Evolutionary conservation across 2,888 invertebrate species (phyloP).

Genomic region (Meganola albula): DNA sequence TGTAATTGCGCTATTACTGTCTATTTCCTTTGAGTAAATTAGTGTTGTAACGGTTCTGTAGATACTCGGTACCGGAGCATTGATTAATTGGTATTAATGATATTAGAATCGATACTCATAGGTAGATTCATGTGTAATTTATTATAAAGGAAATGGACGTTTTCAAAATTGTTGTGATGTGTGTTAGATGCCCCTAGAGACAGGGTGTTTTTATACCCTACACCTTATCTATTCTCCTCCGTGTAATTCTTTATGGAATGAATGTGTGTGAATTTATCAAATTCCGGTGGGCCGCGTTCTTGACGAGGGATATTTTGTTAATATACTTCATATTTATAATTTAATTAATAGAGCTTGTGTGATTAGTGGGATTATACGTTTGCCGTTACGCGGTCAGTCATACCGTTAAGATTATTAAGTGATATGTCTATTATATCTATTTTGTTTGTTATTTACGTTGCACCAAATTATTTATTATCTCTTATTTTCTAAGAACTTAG

Average conservation of each 20-base stretch:
- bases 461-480: conserved; percentile 70
- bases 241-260: conserved; percentile 72
- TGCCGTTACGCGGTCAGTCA: conserved; percentile 66
- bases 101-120: conserved; percentile 6
- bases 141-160: conserved; percentile 24
- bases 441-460: conserved; percentile 51
- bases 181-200: conserved; percentile 57
- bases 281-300: conserved; percentile 27
- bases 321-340: conserved; percentile 38
- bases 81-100: too few species aligned
- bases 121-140: neutral
- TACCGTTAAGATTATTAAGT: conserved; percentile 48
- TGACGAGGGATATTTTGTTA: conserved; percentile 41
- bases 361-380: conserved; percentile 63
- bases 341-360: conserved; percentile 69
- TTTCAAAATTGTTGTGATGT: conserved; percentile 51
- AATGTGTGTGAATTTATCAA: conserved; percentile 54
- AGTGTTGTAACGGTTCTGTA: conserved; percentile 1
- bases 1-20: too few species aligned
- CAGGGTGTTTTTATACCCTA: conserved; percentile 50
- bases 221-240: conserved; percentile 54
- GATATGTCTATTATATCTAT: conserved; percentile 50
- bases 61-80: too few species aligned
- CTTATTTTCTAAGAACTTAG: conserved; percentile 61
- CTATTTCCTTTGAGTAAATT: conserved; percentile 23